A percentile compares a stretch with the other conserved stretches of the same genome.
Evolutionary conservation across 1,140 invertebrate genomes (phyloP).

Genomic region (Phocides pigmalion): DNA sequence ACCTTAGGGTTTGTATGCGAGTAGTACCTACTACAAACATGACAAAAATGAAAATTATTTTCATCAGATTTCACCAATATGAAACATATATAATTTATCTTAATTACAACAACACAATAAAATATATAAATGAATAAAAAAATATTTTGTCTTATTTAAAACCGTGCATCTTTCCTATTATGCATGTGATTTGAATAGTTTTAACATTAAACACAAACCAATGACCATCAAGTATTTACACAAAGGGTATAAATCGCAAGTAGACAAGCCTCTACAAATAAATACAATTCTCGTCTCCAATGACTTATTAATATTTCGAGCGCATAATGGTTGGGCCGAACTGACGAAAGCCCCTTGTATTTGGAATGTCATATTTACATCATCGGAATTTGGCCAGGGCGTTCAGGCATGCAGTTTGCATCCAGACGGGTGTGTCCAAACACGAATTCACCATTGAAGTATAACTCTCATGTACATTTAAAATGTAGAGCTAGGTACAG

Average conservation of each 20-base stretch:
- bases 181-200: no score
- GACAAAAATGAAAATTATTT: no score
- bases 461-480: background rate
- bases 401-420: slow-evolving; percentile 28
- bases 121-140: no score
- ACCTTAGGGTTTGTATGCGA: no score
- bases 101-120: no score
- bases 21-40: no score
- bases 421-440: slow-evolving; percentile 21
- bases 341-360: slow-evolving; percentile 28
- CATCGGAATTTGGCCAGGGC: slow-evolving; percentile 30
- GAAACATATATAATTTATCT: no score
- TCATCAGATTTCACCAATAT: no score
- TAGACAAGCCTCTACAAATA: background rate
- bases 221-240: background rate
- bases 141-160: no score
- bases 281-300: slow-evolving; percentile 12
- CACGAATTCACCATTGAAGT: slow-evolving; percentile 27
- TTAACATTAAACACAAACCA: no score
- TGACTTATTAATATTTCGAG: slow-evolving; percentile 28
- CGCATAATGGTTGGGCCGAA: slow-evolving; percentile 15
- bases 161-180: no score
- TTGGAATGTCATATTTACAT: slow-evolving; percentile 30
- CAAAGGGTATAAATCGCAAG: background rate
- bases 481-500: background rate